Conservation (phyloP, 2,797 vertebrate genomes). For the Dallia pectoralis region DNA sequence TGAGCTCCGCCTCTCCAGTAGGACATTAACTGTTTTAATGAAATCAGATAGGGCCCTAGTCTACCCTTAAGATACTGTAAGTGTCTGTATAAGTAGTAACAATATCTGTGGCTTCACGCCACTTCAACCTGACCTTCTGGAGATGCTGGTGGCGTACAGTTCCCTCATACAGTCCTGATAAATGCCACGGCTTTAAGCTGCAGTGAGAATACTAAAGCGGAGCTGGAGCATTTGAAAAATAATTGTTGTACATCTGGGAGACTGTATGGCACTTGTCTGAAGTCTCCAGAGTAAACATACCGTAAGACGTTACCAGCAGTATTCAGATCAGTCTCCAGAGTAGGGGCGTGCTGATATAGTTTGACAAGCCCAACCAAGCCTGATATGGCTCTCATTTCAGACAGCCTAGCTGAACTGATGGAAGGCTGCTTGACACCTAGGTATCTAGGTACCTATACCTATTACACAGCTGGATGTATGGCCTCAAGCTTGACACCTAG, state of each 20-base stretch:
- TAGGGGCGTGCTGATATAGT: background rate
- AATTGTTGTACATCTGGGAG: background rate
- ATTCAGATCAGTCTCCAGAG: conserved; percentile 23
- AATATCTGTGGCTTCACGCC: background rate
- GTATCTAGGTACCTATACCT: no score
- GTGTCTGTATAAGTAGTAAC: background rate
- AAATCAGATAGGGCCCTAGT: conserved; percentile 30
- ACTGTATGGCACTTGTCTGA: background rate
- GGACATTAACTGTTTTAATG: conserved; percentile 10
- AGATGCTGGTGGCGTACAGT: background rate
- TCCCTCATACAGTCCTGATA: background rate
- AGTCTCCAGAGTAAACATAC: conserved; percentile 7
- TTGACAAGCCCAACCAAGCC: background rate
- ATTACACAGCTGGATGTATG: no score
- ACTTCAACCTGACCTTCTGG: background rate
- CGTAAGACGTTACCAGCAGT: conserved; percentile 25
- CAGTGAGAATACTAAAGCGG: background rate
- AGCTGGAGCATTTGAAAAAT: background rate
- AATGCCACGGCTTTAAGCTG: background rate
- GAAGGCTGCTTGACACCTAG: background rate
- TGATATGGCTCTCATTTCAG: background rate
- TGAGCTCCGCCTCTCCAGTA: conserved; percentile 35
- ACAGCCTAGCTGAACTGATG: background rate
- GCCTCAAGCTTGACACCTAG: no score
- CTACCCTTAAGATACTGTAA: conserved; percentile 16